Evolutionary conservation across 2,888 invertebrate genomes (phyloP).

Genomic region (Macrosiphum euphorbiae): DNA sequence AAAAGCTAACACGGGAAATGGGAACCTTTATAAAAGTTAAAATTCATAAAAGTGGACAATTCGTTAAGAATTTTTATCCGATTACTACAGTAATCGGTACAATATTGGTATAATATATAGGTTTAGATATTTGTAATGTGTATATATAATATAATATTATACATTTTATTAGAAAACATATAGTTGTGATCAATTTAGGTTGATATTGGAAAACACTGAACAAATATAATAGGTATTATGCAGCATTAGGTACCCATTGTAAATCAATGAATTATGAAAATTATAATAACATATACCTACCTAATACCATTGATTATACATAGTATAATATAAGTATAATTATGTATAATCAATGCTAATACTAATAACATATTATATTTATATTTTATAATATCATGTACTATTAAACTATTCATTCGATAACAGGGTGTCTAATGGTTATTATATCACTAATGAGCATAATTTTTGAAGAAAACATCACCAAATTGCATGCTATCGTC

Average conservation of each 20-base stretch:
- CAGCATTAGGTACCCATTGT: too few species aligned
- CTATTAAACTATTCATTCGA: background rate
- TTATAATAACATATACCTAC: too few species aligned
- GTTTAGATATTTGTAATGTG: background rate
- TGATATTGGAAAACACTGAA: too few species aligned
- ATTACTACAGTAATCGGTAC: background rate
- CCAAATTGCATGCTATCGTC: conserved; percentile 24
- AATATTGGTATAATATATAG: background rate
- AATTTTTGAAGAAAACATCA: conserved; percentile 1
- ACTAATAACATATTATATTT: too few species aligned
- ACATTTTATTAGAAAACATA: background rate
- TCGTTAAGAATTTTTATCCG: background rate
- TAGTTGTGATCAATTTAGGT: background rate
- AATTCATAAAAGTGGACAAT: background rate
- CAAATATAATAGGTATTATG: too few species aligned
- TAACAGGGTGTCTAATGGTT: background rate
- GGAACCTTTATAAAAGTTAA: background rate
- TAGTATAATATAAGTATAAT: too few species aligned
- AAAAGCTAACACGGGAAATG: background rate
- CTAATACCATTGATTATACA: too few species aligned
- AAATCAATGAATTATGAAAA: too few species aligned
- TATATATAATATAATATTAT: background rate
- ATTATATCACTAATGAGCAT: background rate
- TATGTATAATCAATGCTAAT: too few species aligned
- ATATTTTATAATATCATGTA: background rate